Conservation (phyloP, 2,113 vertebrate species). For the Ahaetulla prasina region DNA sequence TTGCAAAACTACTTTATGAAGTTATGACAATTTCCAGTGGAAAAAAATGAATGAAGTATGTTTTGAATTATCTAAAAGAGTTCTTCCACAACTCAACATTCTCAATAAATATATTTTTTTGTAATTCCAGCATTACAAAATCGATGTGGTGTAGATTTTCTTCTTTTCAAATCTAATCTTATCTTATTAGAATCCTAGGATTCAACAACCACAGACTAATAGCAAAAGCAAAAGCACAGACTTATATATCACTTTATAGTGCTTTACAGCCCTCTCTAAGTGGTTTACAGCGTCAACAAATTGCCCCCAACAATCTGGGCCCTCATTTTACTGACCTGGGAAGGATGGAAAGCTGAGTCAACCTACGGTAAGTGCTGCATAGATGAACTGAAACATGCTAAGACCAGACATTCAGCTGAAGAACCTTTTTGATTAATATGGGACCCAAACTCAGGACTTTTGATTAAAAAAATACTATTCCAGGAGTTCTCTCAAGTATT, state of each 20-base stretch:
- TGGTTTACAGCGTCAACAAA: no score
- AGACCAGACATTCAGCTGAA: background rate
- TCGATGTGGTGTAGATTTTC: background rate
- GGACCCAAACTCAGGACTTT: background rate
- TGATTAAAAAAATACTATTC: background rate
- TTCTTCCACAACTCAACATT: background rate
- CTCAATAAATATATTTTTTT: background rate
- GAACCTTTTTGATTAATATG: background rate
- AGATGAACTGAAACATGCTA: background rate
- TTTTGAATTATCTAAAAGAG: background rate
- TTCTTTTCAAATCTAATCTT: background rate
- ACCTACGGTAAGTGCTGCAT: background rate
- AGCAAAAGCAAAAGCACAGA: no score
- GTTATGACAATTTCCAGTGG: background rate
- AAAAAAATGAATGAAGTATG: background rate
- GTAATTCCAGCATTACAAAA: background rate
- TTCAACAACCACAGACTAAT: background rate
- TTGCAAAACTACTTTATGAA: background rate
- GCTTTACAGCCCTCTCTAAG: no score
- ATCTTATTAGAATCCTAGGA: background rate
- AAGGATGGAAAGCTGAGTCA: no score
- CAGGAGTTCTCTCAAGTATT: background rate
- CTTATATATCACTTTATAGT: no score
- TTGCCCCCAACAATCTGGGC: no score
- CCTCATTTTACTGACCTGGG: no score